Evolutionary conservation across 1,140 invertebrate species (phyloP).

Genomic region (Zophobas morio): DNA sequence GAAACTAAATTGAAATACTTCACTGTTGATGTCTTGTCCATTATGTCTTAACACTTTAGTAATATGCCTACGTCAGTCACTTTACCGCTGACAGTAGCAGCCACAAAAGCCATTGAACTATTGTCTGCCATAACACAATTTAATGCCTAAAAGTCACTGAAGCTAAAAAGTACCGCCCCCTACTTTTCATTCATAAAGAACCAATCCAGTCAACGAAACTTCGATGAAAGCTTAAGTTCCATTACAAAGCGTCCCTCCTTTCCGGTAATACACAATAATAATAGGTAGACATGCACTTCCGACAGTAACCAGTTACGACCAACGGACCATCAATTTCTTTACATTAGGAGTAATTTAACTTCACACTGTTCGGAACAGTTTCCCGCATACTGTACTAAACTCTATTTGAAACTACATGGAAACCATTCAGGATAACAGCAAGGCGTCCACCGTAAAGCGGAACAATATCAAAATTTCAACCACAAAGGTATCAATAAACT

Average conservation of each 20-base stretch:
- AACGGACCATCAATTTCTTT: constrained; percentile 37
- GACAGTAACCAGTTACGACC: constrained; percentile 12
- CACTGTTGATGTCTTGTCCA: neutral
- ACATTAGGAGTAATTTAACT: constrained; percentile 39
- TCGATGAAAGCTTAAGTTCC: constrained; percentile 22
- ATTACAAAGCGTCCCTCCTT: constrained; percentile 22
- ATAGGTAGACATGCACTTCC: constrained; percentile 40
- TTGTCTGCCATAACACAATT: too few relatives aligned
- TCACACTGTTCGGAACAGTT: constrained; percentile 33
- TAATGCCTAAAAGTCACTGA: neutral
- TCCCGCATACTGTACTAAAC: constrained; percentile 26
- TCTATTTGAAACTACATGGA: constrained; percentile 22
- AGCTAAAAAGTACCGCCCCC: neutral
- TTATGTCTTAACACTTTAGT: too few relatives aligned
- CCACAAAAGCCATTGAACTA: too few relatives aligned
- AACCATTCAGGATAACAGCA: constrained; percentile 28
- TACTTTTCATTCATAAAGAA: neutral
- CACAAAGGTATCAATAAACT: constrained; percentile 3
- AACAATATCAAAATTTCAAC: constrained; percentile 34
- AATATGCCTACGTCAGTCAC: too few relatives aligned
- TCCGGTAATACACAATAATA: constrained; percentile 23
- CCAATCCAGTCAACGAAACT: constrained; percentile 11
- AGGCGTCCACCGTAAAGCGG: constrained; percentile 27
- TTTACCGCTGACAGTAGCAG: too few relatives aligned
- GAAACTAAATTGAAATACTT: neutral